Evolutionary conservation across 1,140 invertebrate genomes (phyloP).

Genomic region (Andricus grossulariae): DNA sequence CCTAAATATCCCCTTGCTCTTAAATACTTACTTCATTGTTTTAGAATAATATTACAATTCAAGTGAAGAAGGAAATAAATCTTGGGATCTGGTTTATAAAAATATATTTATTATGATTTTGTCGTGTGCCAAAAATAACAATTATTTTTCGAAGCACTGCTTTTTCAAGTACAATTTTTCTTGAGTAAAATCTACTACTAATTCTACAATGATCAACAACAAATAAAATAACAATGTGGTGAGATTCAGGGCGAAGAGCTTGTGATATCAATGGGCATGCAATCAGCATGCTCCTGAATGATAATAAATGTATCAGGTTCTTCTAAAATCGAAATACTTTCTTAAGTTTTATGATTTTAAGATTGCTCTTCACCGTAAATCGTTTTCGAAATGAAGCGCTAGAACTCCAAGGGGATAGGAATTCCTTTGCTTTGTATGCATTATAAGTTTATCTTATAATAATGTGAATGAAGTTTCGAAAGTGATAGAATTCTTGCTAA

Average conservation of each 20-base stretch:
- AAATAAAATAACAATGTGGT: conserved; percentile 63
- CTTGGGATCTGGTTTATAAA: conserved; percentile 46
- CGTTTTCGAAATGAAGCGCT: too few relatives aligned
- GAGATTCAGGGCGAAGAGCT: conserved; percentile 45
- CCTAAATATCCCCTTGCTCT: too few relatives aligned
- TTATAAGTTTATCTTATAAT: too few relatives aligned
- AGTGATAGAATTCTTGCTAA: too few relatives aligned
- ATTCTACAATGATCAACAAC: conserved; percentile 67
- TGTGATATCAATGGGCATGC: background rate
- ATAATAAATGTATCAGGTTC: too few relatives aligned
- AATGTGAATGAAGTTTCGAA: too few relatives aligned
- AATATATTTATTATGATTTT: conserved; percentile 59
- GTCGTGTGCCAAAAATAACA: conserved; percentile 9
- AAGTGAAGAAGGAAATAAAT: conserved; percentile 13
- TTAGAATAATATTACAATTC: background rate
- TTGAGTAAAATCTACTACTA: conserved; percentile 50
- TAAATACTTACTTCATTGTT: too few relatives aligned
- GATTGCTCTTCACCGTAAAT: too few relatives aligned
- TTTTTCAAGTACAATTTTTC: conserved; percentile 11
- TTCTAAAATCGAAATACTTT: too few relatives aligned
- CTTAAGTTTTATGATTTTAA: too few relatives aligned
- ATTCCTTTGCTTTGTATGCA: too few relatives aligned
- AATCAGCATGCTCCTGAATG: background rate
- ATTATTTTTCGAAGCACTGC: conserved; percentile 2
- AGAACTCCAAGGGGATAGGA: too few relatives aligned